A percentile compares a stretch with the other conserved stretches of the same genome.
Conservation (phyloP, 1,140 invertebrate species). For the Macrobrachium nipponense region DNA sequence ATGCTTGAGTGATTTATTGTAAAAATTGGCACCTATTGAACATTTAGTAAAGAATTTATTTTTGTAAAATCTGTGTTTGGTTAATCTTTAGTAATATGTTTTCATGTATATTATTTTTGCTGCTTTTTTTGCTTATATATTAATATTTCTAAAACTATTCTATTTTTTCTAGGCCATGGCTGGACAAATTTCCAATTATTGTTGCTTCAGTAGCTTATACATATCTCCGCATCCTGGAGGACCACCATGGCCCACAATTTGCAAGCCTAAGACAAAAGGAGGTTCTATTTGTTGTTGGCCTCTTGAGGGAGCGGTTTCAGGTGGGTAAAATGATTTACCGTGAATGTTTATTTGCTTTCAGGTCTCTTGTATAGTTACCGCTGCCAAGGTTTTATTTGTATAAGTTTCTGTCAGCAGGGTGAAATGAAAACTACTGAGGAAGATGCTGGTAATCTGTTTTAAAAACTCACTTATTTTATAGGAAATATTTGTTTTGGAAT, state of each 20-base stretch:
- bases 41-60: too few relatives aligned
- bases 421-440: too few relatives aligned
- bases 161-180: constrained; percentile 77
- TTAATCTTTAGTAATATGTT: too few relatives aligned
- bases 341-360: neutral
- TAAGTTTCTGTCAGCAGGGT: too few relatives aligned
- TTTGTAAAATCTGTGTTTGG: too few relatives aligned
- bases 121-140: constrained; percentile 12
- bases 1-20: neutral
- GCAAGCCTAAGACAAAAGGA: constrained; percentile 87
- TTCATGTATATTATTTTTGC: neutral
- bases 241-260: constrained; percentile 84
- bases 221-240: constrained; percentile 93
- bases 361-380: neutral
- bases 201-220: constrained; percentile 93
- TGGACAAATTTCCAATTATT: constrained; percentile 89
- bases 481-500: too few relatives aligned
- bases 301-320: constrained; percentile 89
- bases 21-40: too few relatives aligned
- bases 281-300: constrained; percentile 87
- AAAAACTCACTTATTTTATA: too few relatives aligned
- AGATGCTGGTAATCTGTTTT: too few relatives aligned
- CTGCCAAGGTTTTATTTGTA: neutral
- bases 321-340: constrained; percentile 20
- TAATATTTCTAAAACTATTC: constrained; percentile 29